phyloP scores from a whole-genome alignment of 2,888 invertebrate species.

The Chirona hameri region DNA sequence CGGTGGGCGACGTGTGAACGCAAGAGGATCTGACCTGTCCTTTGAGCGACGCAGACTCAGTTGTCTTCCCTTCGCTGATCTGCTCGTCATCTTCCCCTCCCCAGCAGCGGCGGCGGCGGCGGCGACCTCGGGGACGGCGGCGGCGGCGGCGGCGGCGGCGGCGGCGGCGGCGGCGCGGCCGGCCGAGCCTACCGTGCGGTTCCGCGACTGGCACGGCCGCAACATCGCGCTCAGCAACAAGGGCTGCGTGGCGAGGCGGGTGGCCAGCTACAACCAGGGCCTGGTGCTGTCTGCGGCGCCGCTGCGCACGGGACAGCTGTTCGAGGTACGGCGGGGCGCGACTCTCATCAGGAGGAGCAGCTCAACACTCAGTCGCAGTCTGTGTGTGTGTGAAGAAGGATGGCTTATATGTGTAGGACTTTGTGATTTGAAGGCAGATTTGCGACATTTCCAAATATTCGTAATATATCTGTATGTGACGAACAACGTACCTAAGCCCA shows the following conservation, averaged over 20 bases:
- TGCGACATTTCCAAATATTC: no score
- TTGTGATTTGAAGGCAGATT: no score
- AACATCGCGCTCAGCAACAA: constrained; percentile 68
- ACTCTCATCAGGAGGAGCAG: neutral
- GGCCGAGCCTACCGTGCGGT: constrained; percentile 44
- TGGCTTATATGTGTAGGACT: no score
- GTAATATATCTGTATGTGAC: no score
- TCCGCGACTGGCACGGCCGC: constrained; percentile 76
- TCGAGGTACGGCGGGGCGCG: constrained; percentile 56
- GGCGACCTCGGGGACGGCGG: constrained; percentile 33
- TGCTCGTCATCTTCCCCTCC: neutral
- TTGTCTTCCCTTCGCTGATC: neutral
- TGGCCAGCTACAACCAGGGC: constrained; percentile 74
- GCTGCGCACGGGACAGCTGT: constrained; percentile 62
- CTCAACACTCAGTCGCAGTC: neutral
- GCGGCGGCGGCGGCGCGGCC: neutral
- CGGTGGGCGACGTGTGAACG: no score
- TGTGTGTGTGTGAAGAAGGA: neutral
- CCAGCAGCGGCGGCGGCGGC: constrained; percentile 43
- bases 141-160: constrained; percentile 28
- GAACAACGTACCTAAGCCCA: no score
- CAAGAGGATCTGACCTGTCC: no score
- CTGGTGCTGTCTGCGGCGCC: constrained; percentile 58
- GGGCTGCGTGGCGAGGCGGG: constrained; percentile 64
- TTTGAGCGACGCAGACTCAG: no score